Evolutionary conservation across 2,797 vertebrate species (phyloP), one percentile per base, ranked within the genome.

Genomic region (Characodon lateralis): DNA sequence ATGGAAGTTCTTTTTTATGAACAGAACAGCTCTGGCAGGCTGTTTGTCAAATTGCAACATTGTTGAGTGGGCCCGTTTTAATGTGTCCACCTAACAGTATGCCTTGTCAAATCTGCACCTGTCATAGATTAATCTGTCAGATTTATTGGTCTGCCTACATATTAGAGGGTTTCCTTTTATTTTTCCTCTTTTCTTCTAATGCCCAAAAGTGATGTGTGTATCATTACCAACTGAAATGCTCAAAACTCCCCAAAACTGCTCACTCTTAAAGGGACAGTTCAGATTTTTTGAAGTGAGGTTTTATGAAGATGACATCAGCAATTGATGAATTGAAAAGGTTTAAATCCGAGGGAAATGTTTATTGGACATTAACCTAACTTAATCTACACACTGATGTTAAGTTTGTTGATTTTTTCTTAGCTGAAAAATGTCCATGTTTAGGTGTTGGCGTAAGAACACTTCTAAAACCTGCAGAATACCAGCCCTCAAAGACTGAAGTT

Each of bases 11-110:
- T 74, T 72, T 84, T 85, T 84, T 50, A 70, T 74, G 90, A 85
- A 91, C 78, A 55, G 79, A 90, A 61, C 78, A 22, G 48, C 43
- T 78, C 81, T 91, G 92, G 85, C 91, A 92, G 89, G 89, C 90
- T 88, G 83, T 92, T 93, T 92, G 89, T 93, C 89, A 86, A 88
- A 93, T 85, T 90, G 89, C 89, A 91, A 92, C 89, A 78, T 87
- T 89, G 90, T 85, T 80, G 87, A 90, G 83, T 69, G 80, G 22
- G 83, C 78, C 82, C 87, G 83, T 85, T 85, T 83, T 78, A 92
- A 85, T 76, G 86, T 84, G 80, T 76, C 76, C 63, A 73, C 77
- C 74, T 78, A 84, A 86, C 80, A 22, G 81, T 87, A 80, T 70
- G 82, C 68, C 81, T 73, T 35, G 73, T 89, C 74, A 73, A 46